Base-by-base conservation (phyloP, 2,113 vertebrate species). In the Chlamydotis undulata region DNA sequence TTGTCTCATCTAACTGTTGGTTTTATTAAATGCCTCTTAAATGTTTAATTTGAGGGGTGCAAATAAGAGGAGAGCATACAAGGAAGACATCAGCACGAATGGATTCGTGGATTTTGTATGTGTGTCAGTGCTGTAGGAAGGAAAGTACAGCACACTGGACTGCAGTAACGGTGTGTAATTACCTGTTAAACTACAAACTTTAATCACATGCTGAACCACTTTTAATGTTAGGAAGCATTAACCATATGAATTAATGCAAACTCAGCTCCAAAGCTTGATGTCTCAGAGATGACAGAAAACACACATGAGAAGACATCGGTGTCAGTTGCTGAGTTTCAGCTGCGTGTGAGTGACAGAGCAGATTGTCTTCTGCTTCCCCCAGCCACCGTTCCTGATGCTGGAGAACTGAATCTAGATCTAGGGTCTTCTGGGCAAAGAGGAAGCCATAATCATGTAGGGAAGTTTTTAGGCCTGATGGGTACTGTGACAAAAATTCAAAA, bases 21-120 rank as follows among this genome's bases (percentile, higher is more conserved):
- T 65, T 96, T 93, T 88, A 92, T 93, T 91, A 95, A 91, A 41
- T 86, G 43, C n/a, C 50, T 93, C 52, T 89, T 94, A 74, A 86
- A 88, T 88, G 63, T 94, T 95, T 91, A 35, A 76, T 90, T 81
- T 87, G 13, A 9, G 50, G 49, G 12, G 37, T 83, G 35, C 41
- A 90, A 93, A 61, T 83, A 93, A 55, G 63, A 90, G 65, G 17
- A 83, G 57, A 65, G 64, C 31, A 22, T 49, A 35, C 41, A 50
- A 47, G 63, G 71, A 74, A 92, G 85, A 43, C 39, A 65, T 73
- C 67, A 57, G 83, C 26, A 4, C 11, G 75, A 75, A 31, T 0
- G 57, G 79, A n/a, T 65, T 90, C n/a, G 1, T 18, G 55, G 64
- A 55, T 80, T 93, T 47, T 67, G 56, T 59, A 83, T 78, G 74